Evolutionary conservation across 2,888 invertebrate species (phyloP).

Genomic region (Diachrysia chrysitis): DNA sequence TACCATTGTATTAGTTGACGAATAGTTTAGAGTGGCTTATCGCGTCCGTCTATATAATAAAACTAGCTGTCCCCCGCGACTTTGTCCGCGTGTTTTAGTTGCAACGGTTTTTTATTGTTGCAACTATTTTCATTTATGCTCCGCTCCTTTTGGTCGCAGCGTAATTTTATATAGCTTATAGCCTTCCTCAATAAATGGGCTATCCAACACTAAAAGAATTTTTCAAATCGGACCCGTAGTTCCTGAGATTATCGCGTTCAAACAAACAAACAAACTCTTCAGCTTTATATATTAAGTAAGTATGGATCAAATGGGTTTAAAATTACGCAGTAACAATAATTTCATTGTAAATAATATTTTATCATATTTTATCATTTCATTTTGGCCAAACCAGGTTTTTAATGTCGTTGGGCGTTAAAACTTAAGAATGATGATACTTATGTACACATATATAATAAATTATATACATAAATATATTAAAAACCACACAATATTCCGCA

Average conservation of each 20-base stretch:
- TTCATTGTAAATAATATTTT: slow-evolving; percentile 19
- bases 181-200: too few species aligned
- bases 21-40: slow-evolving; percentile 33
- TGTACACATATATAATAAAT: background rate
- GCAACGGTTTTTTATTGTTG: too few species aligned
- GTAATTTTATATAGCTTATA: too few species aligned
- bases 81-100: too few species aligned
- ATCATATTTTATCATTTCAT: background rate
- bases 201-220: too few species aligned
- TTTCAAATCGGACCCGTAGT: too few species aligned
- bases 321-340: slow-evolving; percentile 10
- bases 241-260: too few species aligned
- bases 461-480: background rate
- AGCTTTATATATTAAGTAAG: too few species aligned
- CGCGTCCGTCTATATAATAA: slow-evolving; percentile 26
- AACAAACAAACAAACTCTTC: too few species aligned
- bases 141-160: too few species aligned
- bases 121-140: too few species aligned
- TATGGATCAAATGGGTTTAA: slow-evolving; percentile 28
- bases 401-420: background rate
- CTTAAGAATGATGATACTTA: background rate
- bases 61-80: too few species aligned
- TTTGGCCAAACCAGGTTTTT: background rate
- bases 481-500: background rate
- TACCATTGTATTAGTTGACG: slow-evolving; percentile 30